phyloP scores from a whole-genome alignment of 2,113 vertebrate genomes.

The Nansenia antarctica region DNA sequence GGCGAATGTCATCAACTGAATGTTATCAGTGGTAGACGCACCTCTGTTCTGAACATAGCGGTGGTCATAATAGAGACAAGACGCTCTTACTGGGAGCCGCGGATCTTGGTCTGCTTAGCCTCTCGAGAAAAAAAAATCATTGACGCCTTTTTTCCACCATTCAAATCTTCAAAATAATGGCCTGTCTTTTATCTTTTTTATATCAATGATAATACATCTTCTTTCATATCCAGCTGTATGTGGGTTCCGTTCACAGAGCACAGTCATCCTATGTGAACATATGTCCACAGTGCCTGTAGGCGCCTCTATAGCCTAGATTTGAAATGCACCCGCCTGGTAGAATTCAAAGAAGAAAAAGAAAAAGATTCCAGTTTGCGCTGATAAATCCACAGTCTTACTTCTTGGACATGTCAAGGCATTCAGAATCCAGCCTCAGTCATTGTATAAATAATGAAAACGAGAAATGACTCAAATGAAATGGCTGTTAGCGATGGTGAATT shows the following conservation, averaged over 20 bases:
- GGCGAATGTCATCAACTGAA: slow-evolving; percentile 16
- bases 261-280: slow-evolving; percentile 43
- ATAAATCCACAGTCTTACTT: slow-evolving; percentile 11
- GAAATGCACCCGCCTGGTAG: slow-evolving; percentile 35
- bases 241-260: slow-evolving; percentile 32
- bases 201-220: slow-evolving; percentile 29
- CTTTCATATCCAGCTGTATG: slow-evolving; percentile 19
- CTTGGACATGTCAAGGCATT: slow-evolving; percentile 21
- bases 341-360: slow-evolving; percentile 22
- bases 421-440: slow-evolving; percentile 18
- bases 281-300: slow-evolving; percentile 44
- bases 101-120: slow-evolving; percentile 36
- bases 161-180: slow-evolving; percentile 28
- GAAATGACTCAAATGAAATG: slow-evolving; percentile 21
- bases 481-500: slow-evolving; percentile 36
- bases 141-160: slow-evolving; percentile 34
- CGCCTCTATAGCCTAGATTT: slow-evolving; percentile 49
- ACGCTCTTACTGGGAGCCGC: slow-evolving; percentile 37
- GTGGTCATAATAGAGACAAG: slow-evolving; percentile 40
- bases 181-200: slow-evolving; percentile 20
- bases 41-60: slow-evolving; percentile 35
- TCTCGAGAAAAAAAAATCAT: slow-evolving; percentile 34
- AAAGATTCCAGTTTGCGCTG: slow-evolving; percentile 18
- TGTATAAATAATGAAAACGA: background rate
- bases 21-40: slow-evolving; percentile 32